Evolutionary conservation across 1,140 invertebrate genomes (phyloP).

Genomic region (Bradynema listronoti): DNA sequence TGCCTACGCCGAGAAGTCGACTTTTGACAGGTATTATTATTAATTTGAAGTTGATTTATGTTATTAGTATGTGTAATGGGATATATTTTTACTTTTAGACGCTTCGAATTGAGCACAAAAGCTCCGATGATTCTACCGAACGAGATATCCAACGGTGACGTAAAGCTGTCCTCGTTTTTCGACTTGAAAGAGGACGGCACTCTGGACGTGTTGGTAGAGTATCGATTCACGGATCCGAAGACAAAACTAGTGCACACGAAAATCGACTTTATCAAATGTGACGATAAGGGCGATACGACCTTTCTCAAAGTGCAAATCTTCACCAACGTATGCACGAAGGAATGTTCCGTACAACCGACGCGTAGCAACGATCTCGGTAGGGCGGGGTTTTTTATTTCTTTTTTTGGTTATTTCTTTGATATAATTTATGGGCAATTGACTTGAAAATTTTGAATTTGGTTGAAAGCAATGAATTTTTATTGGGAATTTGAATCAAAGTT

Average conservation of each 20-base stretch:
- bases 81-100: slow-evolving; percentile 30
- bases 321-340: slow-evolving; percentile 40
- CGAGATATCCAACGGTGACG: slow-evolving; percentile 27
- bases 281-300: slow-evolving; percentile 56
- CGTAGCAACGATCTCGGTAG: slow-evolving; percentile 13
- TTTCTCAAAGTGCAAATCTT: slow-evolving; percentile 56
- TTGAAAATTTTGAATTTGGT: no score
- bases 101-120: slow-evolving; percentile 42
- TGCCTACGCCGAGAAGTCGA: slow-evolving; percentile 1
- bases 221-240: slow-evolving; percentile 16
- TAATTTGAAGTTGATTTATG: neutral
- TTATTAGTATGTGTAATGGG: neutral
- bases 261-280: slow-evolving; percentile 51
- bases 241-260: slow-evolving; percentile 5
- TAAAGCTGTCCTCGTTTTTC: slow-evolving; percentile 42
- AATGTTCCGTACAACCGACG: slow-evolving; percentile 17
- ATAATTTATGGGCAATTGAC: no score
- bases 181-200: slow-evolving; percentile 55
- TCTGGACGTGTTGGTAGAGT: slow-evolving; percentile 52
- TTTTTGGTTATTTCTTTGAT: neutral
- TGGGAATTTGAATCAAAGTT: no score
- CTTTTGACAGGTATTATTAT: slow-evolving; percentile 15
- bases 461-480: slow-evolving; percentile 9
- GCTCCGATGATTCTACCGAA: slow-evolving; percentile 32
- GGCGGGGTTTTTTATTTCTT: neutral